Base-by-base conservation (phyloP, 53 echinoderm and acorn worm species). In the Paracentrotus lividus region DNA sequence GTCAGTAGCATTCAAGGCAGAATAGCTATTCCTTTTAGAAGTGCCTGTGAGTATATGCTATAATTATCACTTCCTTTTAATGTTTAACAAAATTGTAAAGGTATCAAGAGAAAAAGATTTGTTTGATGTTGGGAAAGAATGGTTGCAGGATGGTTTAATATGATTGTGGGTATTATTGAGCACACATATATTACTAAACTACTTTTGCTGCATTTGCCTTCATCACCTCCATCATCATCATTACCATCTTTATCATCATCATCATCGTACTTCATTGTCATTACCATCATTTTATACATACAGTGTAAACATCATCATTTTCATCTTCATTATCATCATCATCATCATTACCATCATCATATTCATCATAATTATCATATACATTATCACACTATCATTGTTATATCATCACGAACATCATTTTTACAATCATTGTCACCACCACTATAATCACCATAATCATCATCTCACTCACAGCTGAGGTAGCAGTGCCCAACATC, bases 1-100 rank as follows among this genome's bases (percentile, higher is more conserved):
- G 95, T 98, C 43, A 97, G 97, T 93, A 97, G 97, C 84, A 40
- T 97, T 16, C 98, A 97, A 54, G 97, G 97, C 49, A 96, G 95
- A 72, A 90, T 98, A n/a, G 95, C 98, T 40, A 93, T 98, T 55
- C 98, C 98, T 4, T 98, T 94, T 55, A 96, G 98, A 43, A 93
- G 96, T 89, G 98, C 98, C 67, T 97, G 98, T 98, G 92, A 95
- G 98, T 96, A 88, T n/a, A n/a, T 88, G 33, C 3, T 20, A 57
- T 38, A 4, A 26, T n/a, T 16, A 69, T 69, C 18, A 18, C 72
- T 9, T 26, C 40, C 40, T 23, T 61, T n/a, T n/a, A 8, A 4
- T 0, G 0, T 57, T 15, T 21, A 18, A 57, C 57, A 9, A 29
- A 29, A 64, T 64, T 27, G 8, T 29, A 18, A 64, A 64, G 64